Base-by-base conservation (phyloP, 2,888 invertebrate genomes). In the Spilosoma lubricipeda region DNA sequence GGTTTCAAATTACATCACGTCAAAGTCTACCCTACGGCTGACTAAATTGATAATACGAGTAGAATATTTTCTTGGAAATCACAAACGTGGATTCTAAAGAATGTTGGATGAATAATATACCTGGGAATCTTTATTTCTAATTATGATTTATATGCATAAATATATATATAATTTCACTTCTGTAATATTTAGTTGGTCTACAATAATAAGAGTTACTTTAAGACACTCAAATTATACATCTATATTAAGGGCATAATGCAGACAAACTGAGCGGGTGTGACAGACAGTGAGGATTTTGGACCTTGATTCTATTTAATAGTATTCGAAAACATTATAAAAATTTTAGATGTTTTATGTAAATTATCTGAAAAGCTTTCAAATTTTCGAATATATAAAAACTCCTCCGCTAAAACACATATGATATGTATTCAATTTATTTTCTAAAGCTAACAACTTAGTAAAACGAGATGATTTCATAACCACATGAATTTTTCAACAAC, bases 1-100 rank as follows among this genome's bases (percentile, higher is more conserved):
- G 48, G 48, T 66, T 33, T 69, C 18, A 65, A 72, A 75, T 70
- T 72, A 75, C 48, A 73, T 78, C 72, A 71, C 30, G 63, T 56
- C 18, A 13, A 42, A 70, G 42, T 30, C 9, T 18, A 27, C 45
- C 27, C 27, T 45, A 27, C 45, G 67, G 9, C 27, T 11, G 42
- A 67, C 42, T 67, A 27, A 67, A 67, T 42, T 42, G 42, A 42
- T 45, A 67, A 20, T 67, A 20, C 27, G n/a, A n/a, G n/a, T n/a
- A n/a, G n/a, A 67, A 52, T 23, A 30, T 67, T 67, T 30, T 27
- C n/a, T 67, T 42, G 30, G 1, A 18, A 45, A 45, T 11, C 30
- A 27, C 45, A 67, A 59, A 67, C 67, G 3, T 9, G 27, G 45
- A 20, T 45, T 27, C 45, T 45, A 30, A 67, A 18, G 45, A 30